These are phyloP conservation scores for Opisthocomus hoazin DNA, from an alignment of 2,113 vertebrate genomes.

Conservation along the genomic window DNA sequence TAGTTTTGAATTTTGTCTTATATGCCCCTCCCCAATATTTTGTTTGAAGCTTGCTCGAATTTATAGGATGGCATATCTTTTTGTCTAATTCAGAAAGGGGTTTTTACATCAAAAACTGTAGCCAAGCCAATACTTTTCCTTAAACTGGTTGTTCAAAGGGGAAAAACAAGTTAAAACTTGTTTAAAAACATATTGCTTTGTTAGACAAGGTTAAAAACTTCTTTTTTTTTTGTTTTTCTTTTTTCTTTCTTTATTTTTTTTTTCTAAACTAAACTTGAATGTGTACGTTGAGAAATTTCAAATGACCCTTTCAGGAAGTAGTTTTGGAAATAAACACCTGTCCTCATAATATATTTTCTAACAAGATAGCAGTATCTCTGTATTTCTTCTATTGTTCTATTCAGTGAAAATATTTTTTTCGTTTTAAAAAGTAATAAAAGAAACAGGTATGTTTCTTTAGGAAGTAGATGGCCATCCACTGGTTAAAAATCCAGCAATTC, in stretches of 20 bases:
- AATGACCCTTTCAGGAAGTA: not conserved
- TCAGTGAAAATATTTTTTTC: not conserved
- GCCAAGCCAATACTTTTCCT: not conserved
- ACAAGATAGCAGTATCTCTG: not conserved
- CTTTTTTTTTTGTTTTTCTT: not conserved
- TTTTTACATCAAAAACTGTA: constrained; percentile 13
- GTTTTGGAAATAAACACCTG: not conserved
- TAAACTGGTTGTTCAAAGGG: not conserved
- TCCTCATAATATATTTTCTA: not conserved
- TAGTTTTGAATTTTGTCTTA: constrained; percentile 2
- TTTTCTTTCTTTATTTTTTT: too few species aligned
- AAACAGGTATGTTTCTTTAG: not conserved
- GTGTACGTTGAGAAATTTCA: not conserved
- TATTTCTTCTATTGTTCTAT: not conserved
- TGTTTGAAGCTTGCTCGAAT: not conserved
- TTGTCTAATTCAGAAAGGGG: not conserved
- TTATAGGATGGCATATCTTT: not conserved
- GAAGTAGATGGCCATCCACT: not conserved
- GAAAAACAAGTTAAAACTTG: not conserved
- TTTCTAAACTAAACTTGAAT: not conserved
- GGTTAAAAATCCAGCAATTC: not conserved
- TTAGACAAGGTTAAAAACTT: not conserved
- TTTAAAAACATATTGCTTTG: not conserved
- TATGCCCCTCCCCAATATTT: not conserved
- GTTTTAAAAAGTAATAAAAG: not conserved